Evolutionary conservation across 1,140 invertebrate genomes (phyloP), one percentile per base, ranked within the genome.

Genomic region (Colletes latitarsis): DNA sequence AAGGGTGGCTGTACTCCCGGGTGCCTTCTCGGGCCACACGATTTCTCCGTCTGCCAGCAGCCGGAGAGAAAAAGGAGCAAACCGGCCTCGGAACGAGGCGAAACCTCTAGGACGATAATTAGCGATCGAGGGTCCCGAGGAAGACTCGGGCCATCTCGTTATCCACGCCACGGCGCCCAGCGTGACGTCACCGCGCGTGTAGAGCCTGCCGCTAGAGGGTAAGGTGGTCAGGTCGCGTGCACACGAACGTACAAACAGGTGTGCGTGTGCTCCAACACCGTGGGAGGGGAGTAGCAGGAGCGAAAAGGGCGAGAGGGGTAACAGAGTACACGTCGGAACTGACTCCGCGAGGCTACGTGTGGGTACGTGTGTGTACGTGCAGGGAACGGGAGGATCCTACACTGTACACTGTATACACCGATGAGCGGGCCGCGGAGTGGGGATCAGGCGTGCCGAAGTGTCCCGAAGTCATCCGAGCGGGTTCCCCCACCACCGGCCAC

Each of bases 21-120:
- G 72, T 53, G 58, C 69, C 49, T 76, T 57, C 57, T n/a, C 6
- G 70, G 52, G 4, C 43, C 62, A 49, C 78, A 80, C 78, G 77
- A 80, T 80, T 75, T 75, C 71, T 74, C 52, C 43, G 71, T 75
- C 77, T 30, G 77, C 58, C 46, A 53, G 49, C 10, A 57, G 19
- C 72, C 49, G 10, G 3, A 0, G 10, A 19, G 19, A 60, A 55
- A 68, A 46, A 58, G 46, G 41, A 79, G 69, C 19, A 68, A 77
- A 57, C 43, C 75, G 64, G 49, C 49, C 63, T 63, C 80, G 75
- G 83, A 85, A 81, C 63, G 79, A 87, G 81, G 77, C 70, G 82
- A 86, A 81, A 87, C 67, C 79, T 77, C 85, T 79, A 84, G 83
- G 71, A 85, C 82, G 89, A 91, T 91, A 91, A 91, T 90, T 90